Conservation (phyloP, 37 sponge, comb jelly and placozoan genomes). For the Mnemiopsis leidyi region DNA sequence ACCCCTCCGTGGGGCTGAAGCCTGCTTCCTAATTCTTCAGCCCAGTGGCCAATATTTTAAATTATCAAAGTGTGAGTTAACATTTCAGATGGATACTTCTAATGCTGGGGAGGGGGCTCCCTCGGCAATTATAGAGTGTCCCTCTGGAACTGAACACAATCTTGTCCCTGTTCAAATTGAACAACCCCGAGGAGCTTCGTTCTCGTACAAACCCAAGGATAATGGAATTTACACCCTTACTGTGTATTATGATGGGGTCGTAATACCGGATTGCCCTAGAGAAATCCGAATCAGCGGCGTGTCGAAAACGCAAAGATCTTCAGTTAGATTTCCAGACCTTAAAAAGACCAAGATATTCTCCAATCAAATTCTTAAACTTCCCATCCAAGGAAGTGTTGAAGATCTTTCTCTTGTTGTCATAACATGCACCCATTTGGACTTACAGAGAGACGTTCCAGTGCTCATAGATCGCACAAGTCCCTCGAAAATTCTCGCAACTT, state of each 20-base stretch:
- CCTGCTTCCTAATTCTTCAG: background rate
- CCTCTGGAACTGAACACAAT: background rate
- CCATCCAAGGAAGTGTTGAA: background rate
- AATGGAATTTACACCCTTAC: constrained; percentile 23
- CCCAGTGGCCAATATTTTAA: background rate
- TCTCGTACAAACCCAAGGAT: background rate
- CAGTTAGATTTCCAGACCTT: constrained; percentile 38
- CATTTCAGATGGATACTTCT: constrained; percentile 8
- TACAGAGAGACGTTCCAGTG: background rate
- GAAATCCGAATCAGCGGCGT: background rate
- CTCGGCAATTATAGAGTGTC: background rate
- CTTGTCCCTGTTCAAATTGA: background rate
- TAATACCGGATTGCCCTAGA: constrained; percentile 33
- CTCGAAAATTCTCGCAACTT: background rate
- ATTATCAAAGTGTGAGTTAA: background rate
- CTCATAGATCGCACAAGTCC: background rate
- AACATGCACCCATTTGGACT: background rate
- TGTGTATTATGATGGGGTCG: background rate
- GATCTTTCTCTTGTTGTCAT: background rate
- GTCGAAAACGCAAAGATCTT: background rate
- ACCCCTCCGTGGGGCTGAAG: background rate
- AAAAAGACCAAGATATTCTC: background rate
- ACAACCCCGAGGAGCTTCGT: background rate
- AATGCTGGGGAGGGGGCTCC: background rate
- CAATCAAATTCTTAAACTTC: constrained; percentile 55